Base-by-base conservation (phyloP, 2,113 vertebrate species). In the Epinephelus lanceolatus region DNA sequence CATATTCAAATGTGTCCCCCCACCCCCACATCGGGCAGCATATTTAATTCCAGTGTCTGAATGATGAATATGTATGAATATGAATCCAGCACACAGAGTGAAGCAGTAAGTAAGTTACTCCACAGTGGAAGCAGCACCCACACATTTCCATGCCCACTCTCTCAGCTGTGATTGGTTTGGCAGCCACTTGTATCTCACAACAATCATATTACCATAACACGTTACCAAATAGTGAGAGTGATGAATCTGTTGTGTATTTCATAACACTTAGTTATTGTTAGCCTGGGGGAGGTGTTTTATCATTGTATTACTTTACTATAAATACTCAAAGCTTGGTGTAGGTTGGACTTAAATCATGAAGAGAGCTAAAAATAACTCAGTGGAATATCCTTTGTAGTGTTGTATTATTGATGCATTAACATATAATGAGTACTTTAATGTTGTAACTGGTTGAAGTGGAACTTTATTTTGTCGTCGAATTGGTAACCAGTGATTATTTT, bases 61-160 rank as follows among this genome's bases (percentile, higher is more conserved):
- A 8, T 47, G 33, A 81, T 87, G 72, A 89, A 89, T 87, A 83
- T 86, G 72, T 62, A 88, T 89, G 80, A 86, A 51, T 62, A 88
- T 89, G 80, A 86, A 51, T 86, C 53, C 80, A 27, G 37, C 61
- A 66, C 52, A 55, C 60, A 60, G 65, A 83, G 71, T 71, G 86
- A 77, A 60, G 68, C 83, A 74, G 65, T 45, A 17, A 65, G 71
- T 55, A 17, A 87, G 82, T 85, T 74, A 80, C 83, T 90, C 76
- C 71, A 71, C 49, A 67, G 87, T 81, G 59, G 78, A 80, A 66
- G 76, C 85, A 37, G 33, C n/a, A 68, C 94, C 94, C 88, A 90
- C 93, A 55, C 81, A 37, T 49, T 70, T 37, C 63, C 71, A 51
- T 82, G 70, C 87, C 94, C 61, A 90, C 90, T 47, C 78, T 67